These are phyloP conservation scores for Gymnothorax javanicus DNA, from an alignment of 2,797 vertebrate species.

Conservation along the genomic window DNA sequence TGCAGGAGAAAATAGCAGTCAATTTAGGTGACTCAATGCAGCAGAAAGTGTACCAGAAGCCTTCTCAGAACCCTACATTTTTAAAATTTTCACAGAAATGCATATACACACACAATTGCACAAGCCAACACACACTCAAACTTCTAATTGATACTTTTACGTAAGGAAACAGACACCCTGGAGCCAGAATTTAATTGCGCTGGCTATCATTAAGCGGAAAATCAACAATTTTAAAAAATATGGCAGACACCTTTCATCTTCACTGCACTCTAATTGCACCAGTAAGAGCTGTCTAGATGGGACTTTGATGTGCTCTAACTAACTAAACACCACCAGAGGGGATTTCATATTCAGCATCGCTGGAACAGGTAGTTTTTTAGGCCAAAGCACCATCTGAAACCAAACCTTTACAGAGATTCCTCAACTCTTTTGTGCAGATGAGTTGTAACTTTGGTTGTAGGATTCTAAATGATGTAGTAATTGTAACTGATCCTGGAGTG, in stretches of 20 bases:
- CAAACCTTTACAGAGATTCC: constrained; percentile 46
- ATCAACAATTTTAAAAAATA: constrained; percentile 83
- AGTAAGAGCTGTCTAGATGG: constrained; percentile 74
- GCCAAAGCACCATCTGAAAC: constrained; percentile 58
- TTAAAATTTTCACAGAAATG: not conserved
- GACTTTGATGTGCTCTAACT: constrained; percentile 77
- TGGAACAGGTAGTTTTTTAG: constrained; percentile 73
- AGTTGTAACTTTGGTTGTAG: no score
- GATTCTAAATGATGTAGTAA: no score
- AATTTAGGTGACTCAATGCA: no score
- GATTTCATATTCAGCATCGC: constrained; percentile 66
- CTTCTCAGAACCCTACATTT: no score
- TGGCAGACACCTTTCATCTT: constrained; percentile 78
- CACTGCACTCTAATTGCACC: constrained; percentile 72
- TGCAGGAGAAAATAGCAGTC: no score
- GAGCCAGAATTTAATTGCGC: constrained; percentile 75
- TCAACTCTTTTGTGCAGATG: constrained; percentile 52
- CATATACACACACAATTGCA: constrained; percentile 20
- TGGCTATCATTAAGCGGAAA: constrained; percentile 79
- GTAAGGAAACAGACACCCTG: constrained; percentile 76
- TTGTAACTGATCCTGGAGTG: constrained; percentile 33
- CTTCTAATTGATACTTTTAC: constrained; percentile 72
- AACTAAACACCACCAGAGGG: constrained; percentile 77
- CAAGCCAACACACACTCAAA: constrained; percentile 60
- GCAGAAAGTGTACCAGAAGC: no score